phyloP scores from a whole-genome alignment of 2,888 invertebrate species.

The Operophtera brumata region DNA sequence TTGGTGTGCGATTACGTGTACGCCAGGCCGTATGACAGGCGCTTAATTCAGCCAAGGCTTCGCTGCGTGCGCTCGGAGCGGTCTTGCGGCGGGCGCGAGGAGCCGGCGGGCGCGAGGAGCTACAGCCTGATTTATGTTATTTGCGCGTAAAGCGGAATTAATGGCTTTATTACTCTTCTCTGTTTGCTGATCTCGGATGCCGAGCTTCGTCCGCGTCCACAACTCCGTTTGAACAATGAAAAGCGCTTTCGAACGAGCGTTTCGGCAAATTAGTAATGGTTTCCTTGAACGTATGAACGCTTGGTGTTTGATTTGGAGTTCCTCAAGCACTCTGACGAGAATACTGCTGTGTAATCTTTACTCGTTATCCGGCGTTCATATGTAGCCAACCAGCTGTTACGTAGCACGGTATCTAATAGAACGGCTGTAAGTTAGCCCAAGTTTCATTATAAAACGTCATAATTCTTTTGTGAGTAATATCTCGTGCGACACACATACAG shows the following conservation, averaged over 20 bases:
- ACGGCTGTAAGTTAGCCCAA: conserved; percentile 54
- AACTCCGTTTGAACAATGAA: conserved; percentile 56
- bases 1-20: conserved; percentile 46
- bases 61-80: conserved; percentile 59
- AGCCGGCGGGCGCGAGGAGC: conserved; percentile 53
- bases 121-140: conserved; percentile 79
- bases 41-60: conserved; percentile 66
- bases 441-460: conserved; percentile 72
- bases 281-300: conserved; percentile 39
- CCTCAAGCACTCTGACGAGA: conserved; percentile 25
- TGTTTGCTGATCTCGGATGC: conserved; percentile 70
- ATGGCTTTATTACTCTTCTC: conserved; percentile 78
- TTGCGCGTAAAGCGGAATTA: conserved; percentile 79
- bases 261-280: conserved; percentile 55
- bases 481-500: conserved; percentile 60
- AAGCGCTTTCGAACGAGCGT: conserved; percentile 59
- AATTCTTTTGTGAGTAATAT: conserved; percentile 75
- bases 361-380: conserved; percentile 25
- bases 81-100: conserved; percentile 70
- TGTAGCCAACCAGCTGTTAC: conserved; percentile 14
- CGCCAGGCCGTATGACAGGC: conserved; percentile 64
- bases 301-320: conserved; percentile 26
- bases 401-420: conserved; percentile 36
- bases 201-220: conserved; percentile 55
- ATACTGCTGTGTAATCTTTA: conserved; percentile 13